Percentiles rank a stretch among this genome's conserved stretches.
These are phyloP conservation scores for Macrophya annulata DNA, from an alignment of 2,888 invertebrate species.

Conservation along the genomic window DNA sequence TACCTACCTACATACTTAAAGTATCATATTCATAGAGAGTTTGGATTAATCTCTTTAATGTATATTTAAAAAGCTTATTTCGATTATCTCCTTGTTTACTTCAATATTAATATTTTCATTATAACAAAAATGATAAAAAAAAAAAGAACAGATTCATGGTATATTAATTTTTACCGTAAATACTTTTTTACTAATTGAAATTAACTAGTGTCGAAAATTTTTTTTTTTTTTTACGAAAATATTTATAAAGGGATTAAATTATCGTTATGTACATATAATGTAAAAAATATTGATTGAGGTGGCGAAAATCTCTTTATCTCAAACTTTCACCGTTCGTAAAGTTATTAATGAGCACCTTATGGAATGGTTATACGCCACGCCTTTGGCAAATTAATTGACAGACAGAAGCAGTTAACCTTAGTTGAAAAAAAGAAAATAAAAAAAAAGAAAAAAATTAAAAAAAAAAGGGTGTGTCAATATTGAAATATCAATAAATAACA, in stretches of 20 bases:
- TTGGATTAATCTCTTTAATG: neutral
- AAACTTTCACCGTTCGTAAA: neutral
- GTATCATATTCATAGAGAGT: neutral
- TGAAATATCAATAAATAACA: neutral
- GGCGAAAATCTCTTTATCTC: neutral
- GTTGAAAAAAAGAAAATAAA: neutral
- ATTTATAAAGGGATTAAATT: neutral
- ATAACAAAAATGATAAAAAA: neutral
- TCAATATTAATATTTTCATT: neutral
- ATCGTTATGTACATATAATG: too few relatives aligned
- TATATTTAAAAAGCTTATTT: neutral
- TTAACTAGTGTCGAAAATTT: too few relatives aligned
- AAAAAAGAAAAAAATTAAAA: neutral
- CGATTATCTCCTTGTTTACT: neutral
- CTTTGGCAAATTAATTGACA: slow-evolving; percentile 4
- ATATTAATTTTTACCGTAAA: neutral
- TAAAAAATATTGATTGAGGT: neutral
- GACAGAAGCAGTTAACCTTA: neutral
- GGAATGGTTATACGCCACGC: neutral
- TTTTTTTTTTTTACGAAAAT: neutral
- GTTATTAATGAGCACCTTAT: neutral
- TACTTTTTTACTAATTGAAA: too few relatives aligned
- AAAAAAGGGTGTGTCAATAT: neutral
- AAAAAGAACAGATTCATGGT: neutral
- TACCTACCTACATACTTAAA: neutral